Evolutionary conservation across 1,140 invertebrate genomes (phyloP).

Genomic region (Drosophila insularis): DNA sequence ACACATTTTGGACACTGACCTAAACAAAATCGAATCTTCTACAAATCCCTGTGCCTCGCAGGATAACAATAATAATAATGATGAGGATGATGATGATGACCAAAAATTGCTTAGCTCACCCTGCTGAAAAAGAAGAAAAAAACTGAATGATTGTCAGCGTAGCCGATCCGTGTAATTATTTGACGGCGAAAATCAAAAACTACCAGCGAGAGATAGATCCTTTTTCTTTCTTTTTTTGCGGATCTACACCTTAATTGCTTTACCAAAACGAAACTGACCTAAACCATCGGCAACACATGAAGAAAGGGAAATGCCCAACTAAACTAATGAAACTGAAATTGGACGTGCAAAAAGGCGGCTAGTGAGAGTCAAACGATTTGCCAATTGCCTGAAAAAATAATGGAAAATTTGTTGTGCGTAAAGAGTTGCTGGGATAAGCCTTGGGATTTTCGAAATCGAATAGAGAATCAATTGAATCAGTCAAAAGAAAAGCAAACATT

Average conservation of each 20-base stretch:
- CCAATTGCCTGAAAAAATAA: conserved; percentile 57
- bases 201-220: conserved; percentile 20
- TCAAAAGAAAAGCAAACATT: conserved; percentile 9
- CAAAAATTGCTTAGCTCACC: conserved; percentile 67
- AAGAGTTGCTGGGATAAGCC: conserved; percentile 25
- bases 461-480: no score
- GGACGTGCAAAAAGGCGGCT: not conserved
- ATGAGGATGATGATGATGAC: conserved; percentile 37
- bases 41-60: conserved; percentile 17
- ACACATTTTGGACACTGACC: conserved; percentile 57
- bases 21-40: conserved; percentile 33
- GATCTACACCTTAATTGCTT: conserved; percentile 76
- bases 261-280: conserved; percentile 7
- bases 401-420: conserved; percentile 32
- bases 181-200: conserved; percentile 48
- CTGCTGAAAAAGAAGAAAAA: no score
- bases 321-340: conserved; percentile 55
- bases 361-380: conserved; percentile 69
- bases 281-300: conserved; percentile 26
- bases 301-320: conserved; percentile 16
- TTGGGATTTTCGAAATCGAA: not conserved
- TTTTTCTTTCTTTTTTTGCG: conserved; percentile 49
- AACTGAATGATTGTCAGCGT: conserved; percentile 33
- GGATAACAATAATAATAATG: conserved; percentile 11
- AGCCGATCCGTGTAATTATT: conserved; percentile 47